These are phyloP conservation scores for Seladonia tumulorum DNA, from an alignment of 2,888 invertebrate species.

Conservation along the genomic window DNA sequence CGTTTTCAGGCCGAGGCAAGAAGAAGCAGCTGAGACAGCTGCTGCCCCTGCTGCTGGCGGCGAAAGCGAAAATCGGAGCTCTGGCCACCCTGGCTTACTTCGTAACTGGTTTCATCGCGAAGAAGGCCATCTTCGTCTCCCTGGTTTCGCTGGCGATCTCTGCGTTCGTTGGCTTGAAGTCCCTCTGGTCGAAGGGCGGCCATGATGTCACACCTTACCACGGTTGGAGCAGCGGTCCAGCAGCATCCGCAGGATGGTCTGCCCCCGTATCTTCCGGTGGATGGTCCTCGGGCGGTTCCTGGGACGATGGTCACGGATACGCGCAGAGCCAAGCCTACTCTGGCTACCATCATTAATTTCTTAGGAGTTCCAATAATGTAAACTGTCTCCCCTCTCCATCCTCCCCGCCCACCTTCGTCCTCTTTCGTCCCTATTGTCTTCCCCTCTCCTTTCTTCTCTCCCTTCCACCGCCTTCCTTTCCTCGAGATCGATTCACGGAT, in stretches of 20 bases:
- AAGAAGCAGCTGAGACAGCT: slow-evolving; percentile 86
- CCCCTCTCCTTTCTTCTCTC: neutral
- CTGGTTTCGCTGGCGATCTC: slow-evolving; percentile 87
- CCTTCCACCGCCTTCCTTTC: neutral
- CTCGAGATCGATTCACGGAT: neutral
- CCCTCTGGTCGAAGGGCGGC: slow-evolving; percentile 78
- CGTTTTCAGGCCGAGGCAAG: slow-evolving; percentile 85
- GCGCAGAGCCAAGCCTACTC: slow-evolving; percentile 80
- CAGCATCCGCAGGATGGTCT: slow-evolving; percentile 67
- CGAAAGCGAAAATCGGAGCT: slow-evolving; percentile 87
- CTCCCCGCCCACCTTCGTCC: neutral
- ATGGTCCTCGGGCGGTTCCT: slow-evolving; percentile 69
- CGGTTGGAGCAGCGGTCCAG: slow-evolving; percentile 70
- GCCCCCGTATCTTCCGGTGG: slow-evolving; percentile 56
- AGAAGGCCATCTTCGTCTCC: slow-evolving; percentile 87
- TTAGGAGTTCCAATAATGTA: neutral
- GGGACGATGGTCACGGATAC: slow-evolving; percentile 78
- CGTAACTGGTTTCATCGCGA: slow-evolving; percentile 87
- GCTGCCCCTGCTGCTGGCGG: slow-evolving; percentile 86
- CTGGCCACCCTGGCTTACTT: slow-evolving; percentile 86
- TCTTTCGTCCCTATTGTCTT: neutral
- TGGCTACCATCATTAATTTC: slow-evolving; percentile 78
- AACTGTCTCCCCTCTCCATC: neutral
- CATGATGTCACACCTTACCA: slow-evolving; percentile 81
- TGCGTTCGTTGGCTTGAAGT: slow-evolving; percentile 84